phyloP scores from a whole-genome alignment of 2,888 invertebrate species.

The Tuta absoluta region DNA sequence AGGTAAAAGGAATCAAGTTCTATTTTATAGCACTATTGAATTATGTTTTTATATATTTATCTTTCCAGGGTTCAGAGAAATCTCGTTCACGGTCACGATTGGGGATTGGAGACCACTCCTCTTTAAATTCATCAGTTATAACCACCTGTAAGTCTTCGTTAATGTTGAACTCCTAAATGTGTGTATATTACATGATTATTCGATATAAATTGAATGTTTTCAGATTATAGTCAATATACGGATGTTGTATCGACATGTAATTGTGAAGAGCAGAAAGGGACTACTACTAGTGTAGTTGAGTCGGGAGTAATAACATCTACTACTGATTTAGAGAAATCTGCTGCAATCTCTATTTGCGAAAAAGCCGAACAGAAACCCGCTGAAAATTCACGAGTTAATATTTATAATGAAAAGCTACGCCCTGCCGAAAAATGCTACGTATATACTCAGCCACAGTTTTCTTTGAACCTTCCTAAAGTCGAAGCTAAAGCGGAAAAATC shows the following conservation, averaged over 20 bases:
- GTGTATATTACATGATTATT: neutral
- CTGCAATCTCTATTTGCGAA: constrained; percentile 49
- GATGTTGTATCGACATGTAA: constrained; percentile 43
- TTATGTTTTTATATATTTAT: neutral
- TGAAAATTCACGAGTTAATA: constrained; percentile 38
- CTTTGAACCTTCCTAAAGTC: constrained; percentile 58
- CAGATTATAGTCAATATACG: constrained; percentile 57
- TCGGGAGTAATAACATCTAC: constrained; percentile 45
- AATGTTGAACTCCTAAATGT: neutral
- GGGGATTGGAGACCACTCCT: constrained; percentile 69
- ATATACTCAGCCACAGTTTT: constrained; percentile 56
- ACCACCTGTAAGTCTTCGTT: constrained; percentile 52
- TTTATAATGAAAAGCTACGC: constrained; percentile 49
- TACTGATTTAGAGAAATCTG: constrained; percentile 47
- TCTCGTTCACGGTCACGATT: constrained; percentile 63
- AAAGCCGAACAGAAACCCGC: constrained; percentile 41
- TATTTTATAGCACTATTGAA: neutral
- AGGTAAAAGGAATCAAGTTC: constrained; percentile 43
- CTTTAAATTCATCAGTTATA: constrained; percentile 58
- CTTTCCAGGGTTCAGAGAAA: constrained; percentile 59
- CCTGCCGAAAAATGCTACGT: constrained; percentile 62
- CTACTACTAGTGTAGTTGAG: constrained; percentile 43
- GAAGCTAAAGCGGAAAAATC: constrained; percentile 49
- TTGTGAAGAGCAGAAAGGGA: constrained; percentile 42
- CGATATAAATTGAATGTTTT: constrained; percentile 28